Evolutionary conservation across 2,113 vertebrate species (phyloP).

Genomic region (Phylloscopus trochiloides): DNA sequence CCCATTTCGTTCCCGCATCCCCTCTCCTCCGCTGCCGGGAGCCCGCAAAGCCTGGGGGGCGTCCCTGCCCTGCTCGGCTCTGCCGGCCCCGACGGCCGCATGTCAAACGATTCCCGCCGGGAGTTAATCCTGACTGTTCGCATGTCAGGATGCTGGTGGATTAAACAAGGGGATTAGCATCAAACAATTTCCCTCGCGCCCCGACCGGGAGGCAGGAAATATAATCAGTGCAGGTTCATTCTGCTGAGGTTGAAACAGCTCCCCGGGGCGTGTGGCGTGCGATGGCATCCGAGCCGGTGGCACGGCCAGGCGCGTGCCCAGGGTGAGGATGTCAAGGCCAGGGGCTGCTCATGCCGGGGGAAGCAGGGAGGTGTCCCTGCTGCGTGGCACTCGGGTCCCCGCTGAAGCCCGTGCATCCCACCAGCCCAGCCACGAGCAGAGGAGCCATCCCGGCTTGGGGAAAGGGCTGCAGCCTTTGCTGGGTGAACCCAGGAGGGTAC

Average conservation of each 20-base stretch:
- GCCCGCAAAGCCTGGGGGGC: accelerated
- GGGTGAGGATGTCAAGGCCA: accelerated
- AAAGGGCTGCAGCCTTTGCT: neutral
- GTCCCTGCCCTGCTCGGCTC: accelerated
- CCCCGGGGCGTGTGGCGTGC: neutral
- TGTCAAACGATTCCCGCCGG: accelerated
- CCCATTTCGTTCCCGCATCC: neutral
- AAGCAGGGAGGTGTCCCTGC: neutral
- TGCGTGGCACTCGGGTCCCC: accelerated
- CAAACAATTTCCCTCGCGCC: constrained; percentile 29
- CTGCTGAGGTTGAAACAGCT: neutral
- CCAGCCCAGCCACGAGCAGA: accelerated
- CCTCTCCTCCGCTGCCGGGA: accelerated
- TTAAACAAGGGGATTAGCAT: constrained; percentile 48
- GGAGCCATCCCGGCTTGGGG: neutral
- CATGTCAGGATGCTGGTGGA: neutral
- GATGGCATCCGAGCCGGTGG: neutral
- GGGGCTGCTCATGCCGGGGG: accelerated
- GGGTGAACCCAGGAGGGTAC: neutral
- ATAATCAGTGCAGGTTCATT: neutral
- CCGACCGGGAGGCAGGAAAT: neutral
- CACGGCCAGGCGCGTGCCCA: accelerated
- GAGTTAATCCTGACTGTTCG: neutral
- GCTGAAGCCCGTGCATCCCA: neutral
- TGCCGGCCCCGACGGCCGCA: accelerated